Evolutionary conservation across 2,797 vertebrate species (phyloP), one percentile per base, ranked within the genome.

Genomic region (Halcyon smyrnensis): DNA sequence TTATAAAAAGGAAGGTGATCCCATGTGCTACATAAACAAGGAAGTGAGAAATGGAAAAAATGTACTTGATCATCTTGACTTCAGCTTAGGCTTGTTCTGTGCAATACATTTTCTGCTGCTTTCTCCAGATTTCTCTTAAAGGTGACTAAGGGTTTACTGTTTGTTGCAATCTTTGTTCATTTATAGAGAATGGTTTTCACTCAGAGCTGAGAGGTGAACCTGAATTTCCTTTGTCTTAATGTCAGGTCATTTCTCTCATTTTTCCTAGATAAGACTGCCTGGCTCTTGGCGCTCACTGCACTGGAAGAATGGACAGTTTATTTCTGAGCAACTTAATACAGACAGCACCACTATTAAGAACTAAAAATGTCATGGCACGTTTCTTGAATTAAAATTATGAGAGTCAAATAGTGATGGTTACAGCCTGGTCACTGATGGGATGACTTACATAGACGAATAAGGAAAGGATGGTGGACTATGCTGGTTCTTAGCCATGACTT

Each of bases 1-100:
- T 87, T 93, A 70, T 54, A 6, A 73, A 90, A 87, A 94, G 80
- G 86, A 95, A 95, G 86, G 68, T 95, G 78, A 91, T 88, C 57
- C 95, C 89, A 79, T 92, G 32, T 67, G n/a, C 45, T 84, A 50
- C 32, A 86, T 65, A 94, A 57, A 48, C 63, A 85, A 1, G 9
- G 87, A 87, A 91, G 59, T 65, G 62, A 90, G 62, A 91, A 90
- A 65, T 65, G 34, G 63, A 86, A 95, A 89, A 91, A 96, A 88
- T 30, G 6, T 37, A 54, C n/a, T 79, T 54, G n/a, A 36, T 87
- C 69, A 17, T 39, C 74, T 78, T 91, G 76, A 65, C 64, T 37
- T 73, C 54, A 88, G 45, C 25, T 34, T 67, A 62, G 14, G 18
- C 27, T 77, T 60, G 21, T 14, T 86, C 69, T 84, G 53, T 39